These are phyloP conservation scores for Monodelphis domestica DNA, from an alignment of 2,797 vertebrate genomes.

Conservation along the genomic window DNA sequence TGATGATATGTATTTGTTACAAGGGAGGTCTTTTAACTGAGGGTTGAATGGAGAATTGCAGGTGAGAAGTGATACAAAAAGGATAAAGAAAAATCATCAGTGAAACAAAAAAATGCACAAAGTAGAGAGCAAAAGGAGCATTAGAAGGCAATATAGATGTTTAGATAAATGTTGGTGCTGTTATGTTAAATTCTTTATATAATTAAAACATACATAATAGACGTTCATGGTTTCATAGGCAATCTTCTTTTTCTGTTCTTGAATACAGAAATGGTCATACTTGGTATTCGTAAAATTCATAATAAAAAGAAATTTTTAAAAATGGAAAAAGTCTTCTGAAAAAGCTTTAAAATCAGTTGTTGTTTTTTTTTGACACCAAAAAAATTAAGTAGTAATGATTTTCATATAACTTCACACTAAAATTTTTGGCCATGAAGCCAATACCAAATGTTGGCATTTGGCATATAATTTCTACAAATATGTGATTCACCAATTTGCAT, in stretches of 20 bases:
- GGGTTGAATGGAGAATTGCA: neutral
- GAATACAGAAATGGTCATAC: neutral
- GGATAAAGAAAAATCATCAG: neutral
- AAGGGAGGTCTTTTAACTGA: neutral
- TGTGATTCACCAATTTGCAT: conserved; percentile 47
- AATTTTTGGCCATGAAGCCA: neutral
- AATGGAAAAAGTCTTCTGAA: neutral
- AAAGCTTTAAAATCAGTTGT: conserved; percentile 46
- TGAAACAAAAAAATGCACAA: neutral
- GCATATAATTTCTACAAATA: conserved; percentile 10
- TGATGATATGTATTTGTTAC: neutral
- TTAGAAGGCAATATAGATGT: too few relatives aligned
- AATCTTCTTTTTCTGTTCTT: neutral
- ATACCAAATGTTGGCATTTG: conserved; percentile 33
- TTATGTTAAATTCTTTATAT: neutral
- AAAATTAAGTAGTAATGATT: conserved; percentile 37
- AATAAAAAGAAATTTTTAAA: conserved; percentile 10
- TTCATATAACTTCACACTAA: conserved; percentile 38
- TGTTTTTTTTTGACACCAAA: conserved; percentile 21
- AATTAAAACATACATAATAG: neutral
- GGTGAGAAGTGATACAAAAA: neutral
- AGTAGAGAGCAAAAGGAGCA: neutral
- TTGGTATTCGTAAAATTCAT: neutral
- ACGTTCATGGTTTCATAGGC: neutral
- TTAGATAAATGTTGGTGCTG: too few relatives aligned